Conservation (phyloP, 2,113 vertebrate genomes). For the Brevimyrus niger region DNA sequence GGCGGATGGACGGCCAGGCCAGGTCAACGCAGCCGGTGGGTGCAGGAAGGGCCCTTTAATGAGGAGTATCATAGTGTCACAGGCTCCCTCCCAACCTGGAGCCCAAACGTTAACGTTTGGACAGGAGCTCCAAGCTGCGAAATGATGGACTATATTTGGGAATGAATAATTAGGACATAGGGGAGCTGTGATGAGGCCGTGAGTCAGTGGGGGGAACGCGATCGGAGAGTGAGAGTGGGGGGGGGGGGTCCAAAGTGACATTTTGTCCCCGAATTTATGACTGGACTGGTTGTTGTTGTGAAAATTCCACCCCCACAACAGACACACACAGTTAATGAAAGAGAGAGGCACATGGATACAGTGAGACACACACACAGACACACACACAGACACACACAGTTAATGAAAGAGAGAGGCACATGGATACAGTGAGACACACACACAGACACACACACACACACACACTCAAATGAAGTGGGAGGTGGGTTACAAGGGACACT, state of each 20-base stretch:
- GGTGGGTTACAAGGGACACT: neutral
- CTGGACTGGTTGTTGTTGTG: constrained; percentile 11
- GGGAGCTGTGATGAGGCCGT: constrained; percentile 5
- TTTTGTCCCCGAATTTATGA: constrained; percentile 37
- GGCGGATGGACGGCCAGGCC: neutral
- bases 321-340: constrained; percentile 36
- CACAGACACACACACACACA: constrained; percentile 5
- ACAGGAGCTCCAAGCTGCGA: neutral
- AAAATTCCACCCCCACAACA: constrained; percentile 52
- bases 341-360: neutral
- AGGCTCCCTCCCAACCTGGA: neutral
- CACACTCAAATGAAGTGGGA: neutral
- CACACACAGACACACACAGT: neutral
- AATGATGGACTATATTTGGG: constrained; percentile 34
- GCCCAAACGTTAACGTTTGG: neutral
- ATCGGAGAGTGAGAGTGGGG: constrained; percentile 13
- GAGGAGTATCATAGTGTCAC: too few relatives aligned
- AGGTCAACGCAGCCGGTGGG: too few relatives aligned
- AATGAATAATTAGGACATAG: constrained; percentile 12
- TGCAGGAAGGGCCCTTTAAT: neutral
- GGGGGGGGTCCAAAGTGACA: constrained; percentile 33
- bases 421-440: neutral
- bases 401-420: constrained; percentile 19
- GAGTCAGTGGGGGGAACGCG: constrained; percentile 34
- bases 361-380: neutral